Evolutionary conservation across 2,888 invertebrate genomes (phyloP), one percentile per base, ranked within the genome.

Genomic region (Drosophila macrospina): DNA sequence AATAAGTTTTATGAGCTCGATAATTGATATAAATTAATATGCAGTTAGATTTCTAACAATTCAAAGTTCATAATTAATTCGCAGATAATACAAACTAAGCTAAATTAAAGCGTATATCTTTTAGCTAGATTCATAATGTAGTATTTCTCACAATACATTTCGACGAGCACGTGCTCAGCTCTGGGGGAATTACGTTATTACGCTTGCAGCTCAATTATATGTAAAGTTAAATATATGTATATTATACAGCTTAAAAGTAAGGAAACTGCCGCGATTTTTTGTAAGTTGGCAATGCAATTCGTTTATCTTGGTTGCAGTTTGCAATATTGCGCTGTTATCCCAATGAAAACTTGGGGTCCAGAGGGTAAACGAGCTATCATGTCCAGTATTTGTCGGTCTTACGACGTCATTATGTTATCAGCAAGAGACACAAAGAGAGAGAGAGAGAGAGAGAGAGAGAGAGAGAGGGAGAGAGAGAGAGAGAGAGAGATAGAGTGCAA

Each of bases 341-440:
- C 47, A 62, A 44, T 65, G 66, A 30, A 30, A 57, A 52, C 36
- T 55, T 56, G 16, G 54, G 54, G 76, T 74, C 52, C 76, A 71
- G 28, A 76, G 76, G 70, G 15, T 45, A 57, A 76, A 28, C 39
- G 34, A 42, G 65, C 64, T 74, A 73, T 64, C 34, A 52, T 52
- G 57, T 59, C 62, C 45, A 72, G 74, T 51, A 48, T 59, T 41
- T 24, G 32, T 51, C 15, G 32, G 15, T 37, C 48, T 32, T 54
- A 45, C 72, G 59, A 76, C 66, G 74, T 74, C 74, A 74, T 76
- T 32, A 28, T 45, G 7, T 34, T 65, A 76, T 71, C 65, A 55
- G 7, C 16, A 8, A 34, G 13, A 24, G 47, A 50, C 4, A 24
- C 10, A 16, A 10, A 16, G 3, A 10, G 26, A 1, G 2, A 52